Evolutionary conservation across 2,113 vertebrate genomes (phyloP).

Genomic region (Todiramphus chloris): DNA sequence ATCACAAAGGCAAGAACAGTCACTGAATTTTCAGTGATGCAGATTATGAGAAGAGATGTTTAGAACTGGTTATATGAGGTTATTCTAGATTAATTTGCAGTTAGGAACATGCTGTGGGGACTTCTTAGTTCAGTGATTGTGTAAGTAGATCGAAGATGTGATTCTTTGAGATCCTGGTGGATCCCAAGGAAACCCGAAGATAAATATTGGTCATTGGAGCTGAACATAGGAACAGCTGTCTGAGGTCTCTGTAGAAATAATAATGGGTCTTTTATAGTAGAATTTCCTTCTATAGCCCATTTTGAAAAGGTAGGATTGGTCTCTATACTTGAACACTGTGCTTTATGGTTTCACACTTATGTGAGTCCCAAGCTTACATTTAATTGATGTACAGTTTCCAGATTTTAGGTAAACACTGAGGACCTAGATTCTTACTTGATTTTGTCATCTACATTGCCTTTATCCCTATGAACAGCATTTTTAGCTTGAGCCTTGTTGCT

Average conservation of each 20-base stretch:
- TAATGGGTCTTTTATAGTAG: neutral
- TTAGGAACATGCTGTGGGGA: neutral
- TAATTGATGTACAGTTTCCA: neutral
- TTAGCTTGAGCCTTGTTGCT: neutral
- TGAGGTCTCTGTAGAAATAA: neutral
- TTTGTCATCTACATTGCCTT: neutral
- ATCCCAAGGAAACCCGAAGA: neutral
- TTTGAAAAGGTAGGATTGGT: neutral
- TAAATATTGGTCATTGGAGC: neutral
- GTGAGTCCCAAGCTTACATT: neutral
- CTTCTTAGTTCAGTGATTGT: neutral
- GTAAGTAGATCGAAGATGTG: neutral
- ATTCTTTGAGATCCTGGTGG: neutral
- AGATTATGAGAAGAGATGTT: neutral
- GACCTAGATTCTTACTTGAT: neutral
- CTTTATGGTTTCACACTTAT: neutral
- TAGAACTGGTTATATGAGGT: neutral
- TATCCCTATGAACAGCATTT: neutral
- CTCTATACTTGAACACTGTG: neutral
- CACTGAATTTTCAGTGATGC: neutral
- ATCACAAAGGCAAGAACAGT: neutral
- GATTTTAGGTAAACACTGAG: neutral
- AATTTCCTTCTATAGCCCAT: fast-evolving
- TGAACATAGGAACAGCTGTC: neutral
- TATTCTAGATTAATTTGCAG: neutral